phyloP scores from a whole-genome alignment of 2,888 invertebrate genomes.

The Luperina testacea region DNA sequence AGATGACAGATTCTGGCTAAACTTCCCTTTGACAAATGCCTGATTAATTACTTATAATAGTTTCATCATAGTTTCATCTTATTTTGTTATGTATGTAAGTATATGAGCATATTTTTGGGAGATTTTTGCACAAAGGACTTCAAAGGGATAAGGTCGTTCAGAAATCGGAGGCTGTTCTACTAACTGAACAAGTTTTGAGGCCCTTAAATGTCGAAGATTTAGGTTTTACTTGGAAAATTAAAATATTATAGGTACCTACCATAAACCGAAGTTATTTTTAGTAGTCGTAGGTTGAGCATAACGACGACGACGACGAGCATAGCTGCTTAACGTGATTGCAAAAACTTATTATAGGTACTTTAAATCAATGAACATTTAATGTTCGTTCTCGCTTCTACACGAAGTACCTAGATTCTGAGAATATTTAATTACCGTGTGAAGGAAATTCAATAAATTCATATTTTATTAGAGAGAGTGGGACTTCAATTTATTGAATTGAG shows the following conservation, averaged over 20 bases:
- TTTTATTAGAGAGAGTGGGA: not conserved
- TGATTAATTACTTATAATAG: slow-evolving; percentile 41
- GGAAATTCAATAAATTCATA: not conserved
- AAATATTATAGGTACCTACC: not conserved
- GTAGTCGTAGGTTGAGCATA: not conserved
- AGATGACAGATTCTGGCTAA: slow-evolving; percentile 25
- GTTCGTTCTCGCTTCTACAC: not conserved
- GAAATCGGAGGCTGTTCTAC: not conserved
- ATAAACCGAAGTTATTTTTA: not conserved
- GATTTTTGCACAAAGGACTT: no score
- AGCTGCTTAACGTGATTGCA: not conserved
- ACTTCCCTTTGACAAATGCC: slow-evolving; percentile 41
- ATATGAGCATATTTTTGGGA: accelerated
- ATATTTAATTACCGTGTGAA: not conserved
- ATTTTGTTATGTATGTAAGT: not conserved
- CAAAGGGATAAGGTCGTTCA: no score
- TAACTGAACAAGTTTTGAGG: not conserved
- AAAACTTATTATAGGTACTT: not conserved
- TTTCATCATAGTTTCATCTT: slow-evolving; percentile 6
- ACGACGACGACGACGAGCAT: no score
- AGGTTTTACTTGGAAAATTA: not conserved
- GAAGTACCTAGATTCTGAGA: not conserved
- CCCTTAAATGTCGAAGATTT: not conserved
- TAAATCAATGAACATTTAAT: not conserved
- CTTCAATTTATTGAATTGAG: not conserved